Percentiles rank a stretch among this genome's conserved stretches.
Evolutionary conservation across 1,140 invertebrate genomes (phyloP).

Genomic region (Parasteatoda tepidariorum): DNA sequence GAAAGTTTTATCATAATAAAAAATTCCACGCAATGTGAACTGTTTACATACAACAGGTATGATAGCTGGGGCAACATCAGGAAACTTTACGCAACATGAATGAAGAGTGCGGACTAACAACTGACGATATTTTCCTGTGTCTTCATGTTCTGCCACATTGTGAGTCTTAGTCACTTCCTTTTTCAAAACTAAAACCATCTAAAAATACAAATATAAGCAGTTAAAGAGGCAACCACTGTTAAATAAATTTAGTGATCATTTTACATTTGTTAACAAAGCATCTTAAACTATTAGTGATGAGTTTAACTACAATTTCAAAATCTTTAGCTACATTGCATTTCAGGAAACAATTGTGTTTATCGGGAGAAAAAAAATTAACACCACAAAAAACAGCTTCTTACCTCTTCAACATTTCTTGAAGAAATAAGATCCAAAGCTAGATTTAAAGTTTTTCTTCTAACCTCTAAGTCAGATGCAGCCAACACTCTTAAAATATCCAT

Average conservation of each 20-base stretch:
- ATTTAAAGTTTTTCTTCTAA: constrained; percentile 74
- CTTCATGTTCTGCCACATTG: constrained; percentile 88
- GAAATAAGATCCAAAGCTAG: constrained; percentile 92
- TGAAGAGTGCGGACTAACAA: constrained; percentile 95
- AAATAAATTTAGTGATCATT: no score
- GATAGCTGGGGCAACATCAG: constrained; percentile 92
- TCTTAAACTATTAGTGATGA: no score
- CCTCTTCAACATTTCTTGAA: constrained; percentile 92
- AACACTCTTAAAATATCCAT: constrained; percentile 98
- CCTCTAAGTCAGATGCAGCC: constrained; percentile 89
- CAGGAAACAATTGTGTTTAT: no score
- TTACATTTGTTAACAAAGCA: no score
- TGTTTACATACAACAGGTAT: constrained; percentile 80
- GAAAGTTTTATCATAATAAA: background rate
- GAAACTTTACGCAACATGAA: constrained; percentile 96
- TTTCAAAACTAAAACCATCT: constrained; percentile 91
- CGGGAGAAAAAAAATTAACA: no score
- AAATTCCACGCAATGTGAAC: background rate
- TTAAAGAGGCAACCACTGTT: no score
- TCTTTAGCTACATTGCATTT: no score
- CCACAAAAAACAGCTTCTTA: no score
- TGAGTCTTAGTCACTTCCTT: constrained; percentile 95
- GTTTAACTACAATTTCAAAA: no score
- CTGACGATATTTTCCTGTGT: constrained; percentile 93
- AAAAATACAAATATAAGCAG: no score